phyloP scores from a whole-genome alignment of 2,797 vertebrate species.

The Argyrosomus regius region DNA sequence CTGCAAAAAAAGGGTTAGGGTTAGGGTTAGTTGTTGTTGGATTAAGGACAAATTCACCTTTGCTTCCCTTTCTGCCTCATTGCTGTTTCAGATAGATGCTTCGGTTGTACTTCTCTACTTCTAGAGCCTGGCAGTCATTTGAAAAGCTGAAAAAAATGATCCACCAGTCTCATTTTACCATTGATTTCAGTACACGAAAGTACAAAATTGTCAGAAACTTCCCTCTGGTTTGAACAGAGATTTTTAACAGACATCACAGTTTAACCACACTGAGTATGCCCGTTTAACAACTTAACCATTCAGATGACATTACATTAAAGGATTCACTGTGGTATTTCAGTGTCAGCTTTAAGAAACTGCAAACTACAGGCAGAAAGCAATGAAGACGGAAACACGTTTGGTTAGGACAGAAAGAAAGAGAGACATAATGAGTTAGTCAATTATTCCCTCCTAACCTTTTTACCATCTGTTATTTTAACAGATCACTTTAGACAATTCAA shows the following conservation, averaged over 20 bases:
- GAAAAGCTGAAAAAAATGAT: not conserved
- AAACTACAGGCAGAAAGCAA: not conserved
- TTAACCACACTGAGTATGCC: not conserved
- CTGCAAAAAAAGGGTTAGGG: not conserved
- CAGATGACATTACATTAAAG: not conserved
- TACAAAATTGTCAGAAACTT: too few relatives aligned
- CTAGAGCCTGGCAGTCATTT: not conserved
- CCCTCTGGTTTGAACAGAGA: not conserved
- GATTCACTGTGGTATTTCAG: not conserved
- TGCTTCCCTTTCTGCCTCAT: not conserved
- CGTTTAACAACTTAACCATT: not conserved
- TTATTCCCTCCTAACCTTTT: conserved; percentile 52
- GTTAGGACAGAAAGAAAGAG: not conserved
- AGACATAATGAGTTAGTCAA: conserved; percentile 41
- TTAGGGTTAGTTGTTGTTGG: not conserved
- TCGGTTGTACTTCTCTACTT: not conserved
- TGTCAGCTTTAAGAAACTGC: not conserved
- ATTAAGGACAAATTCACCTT: not conserved
- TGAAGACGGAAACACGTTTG: not conserved
- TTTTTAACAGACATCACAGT: not conserved
- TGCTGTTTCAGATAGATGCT: not conserved
- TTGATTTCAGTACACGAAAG: not conserved
- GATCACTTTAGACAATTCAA: conserved; percentile 17
- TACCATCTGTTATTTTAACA: conserved; percentile 20
- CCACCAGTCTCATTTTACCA: not conserved